A percentile compares a stretch with the other conserved stretches of the same genome.
Evolutionary conservation across 2,888 invertebrate species (phyloP).

Genomic region (Eledone cirrhosa): DNA sequence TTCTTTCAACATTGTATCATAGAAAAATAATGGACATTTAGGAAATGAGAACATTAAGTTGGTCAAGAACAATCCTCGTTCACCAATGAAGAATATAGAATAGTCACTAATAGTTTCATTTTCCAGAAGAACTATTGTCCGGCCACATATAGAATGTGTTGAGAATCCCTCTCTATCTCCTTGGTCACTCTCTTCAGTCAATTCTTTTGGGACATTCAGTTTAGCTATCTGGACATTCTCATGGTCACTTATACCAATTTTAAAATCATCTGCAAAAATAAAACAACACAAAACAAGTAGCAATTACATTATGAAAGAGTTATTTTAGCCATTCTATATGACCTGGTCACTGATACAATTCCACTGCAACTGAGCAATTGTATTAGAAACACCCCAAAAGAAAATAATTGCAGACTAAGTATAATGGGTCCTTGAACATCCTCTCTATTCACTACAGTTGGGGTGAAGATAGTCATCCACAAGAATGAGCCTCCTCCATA

Average conservation of each 20-base stretch:
- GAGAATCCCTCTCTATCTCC: not conserved
- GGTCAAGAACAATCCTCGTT: constrained; percentile 74
- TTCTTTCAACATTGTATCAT: constrained; percentile 58
- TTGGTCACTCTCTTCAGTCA: not conserved
- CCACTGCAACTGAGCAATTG: too few relatives aligned
- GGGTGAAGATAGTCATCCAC: too few relatives aligned
- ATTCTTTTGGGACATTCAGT: not conserved
- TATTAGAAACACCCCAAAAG: too few relatives aligned
- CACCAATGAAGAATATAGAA: constrained; percentile 76
- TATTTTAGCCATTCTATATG: too few relatives aligned
- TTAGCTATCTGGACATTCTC: constrained; percentile 9
- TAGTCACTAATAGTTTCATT: constrained; percentile 68
- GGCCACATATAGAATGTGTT: constrained; percentile 37
- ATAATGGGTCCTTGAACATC: too few relatives aligned
- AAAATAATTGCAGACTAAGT: too few relatives aligned
- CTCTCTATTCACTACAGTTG: too few relatives aligned
- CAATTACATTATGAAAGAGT: too few relatives aligned
- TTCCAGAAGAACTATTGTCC: constrained; percentile 43
- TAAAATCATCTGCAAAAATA: not conserved
- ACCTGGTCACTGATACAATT: too few relatives aligned
- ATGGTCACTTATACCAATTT: not conserved
- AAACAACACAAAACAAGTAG: too few relatives aligned
- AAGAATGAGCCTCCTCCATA: too few relatives aligned
- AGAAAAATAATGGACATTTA: constrained; percentile 62
- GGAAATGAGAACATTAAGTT: constrained; percentile 70